phyloP scores from a whole-genome alignment of 2,888 invertebrate genomes.

The Hylaea fasciaria region DNA sequence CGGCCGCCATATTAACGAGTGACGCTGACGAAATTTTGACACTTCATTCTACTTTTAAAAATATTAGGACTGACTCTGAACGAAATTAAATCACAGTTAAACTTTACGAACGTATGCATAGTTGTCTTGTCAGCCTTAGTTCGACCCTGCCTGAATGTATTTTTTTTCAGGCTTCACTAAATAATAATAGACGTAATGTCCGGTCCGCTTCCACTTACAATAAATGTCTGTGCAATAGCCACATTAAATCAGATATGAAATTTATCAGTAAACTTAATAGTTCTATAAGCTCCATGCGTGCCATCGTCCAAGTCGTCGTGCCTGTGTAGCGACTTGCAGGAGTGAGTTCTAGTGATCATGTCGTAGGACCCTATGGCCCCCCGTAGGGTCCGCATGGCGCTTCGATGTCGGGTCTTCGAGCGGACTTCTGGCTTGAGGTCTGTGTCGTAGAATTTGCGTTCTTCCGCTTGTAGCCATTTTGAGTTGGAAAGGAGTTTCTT shows the following conservation, averaged over 20 bases:
- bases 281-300: conserved; percentile 72
- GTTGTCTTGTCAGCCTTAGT: no score
- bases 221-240: no score
- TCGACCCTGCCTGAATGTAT: no score
- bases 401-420: conserved; percentile 59
- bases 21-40: no score
- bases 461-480: conserved; percentile 89
- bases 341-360: conserved; percentile 72
- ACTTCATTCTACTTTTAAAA: no score
- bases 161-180: no score
- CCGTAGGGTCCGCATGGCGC: conserved; percentile 54
- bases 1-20: no score
- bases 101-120: no score
- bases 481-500: conserved; percentile 88
- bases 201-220: no score
- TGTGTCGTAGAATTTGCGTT: conserved; percentile 77
- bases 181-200: no score
- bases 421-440: conserved; percentile 67
- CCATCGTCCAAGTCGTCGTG: conserved; percentile 73
- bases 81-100: no score
- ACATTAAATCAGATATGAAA: conserved; percentile 39
- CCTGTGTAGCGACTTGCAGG: conserved; percentile 67
- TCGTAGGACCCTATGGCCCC: conserved; percentile 64
- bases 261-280: conserved; percentile 65
- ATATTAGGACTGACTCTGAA: no score